A percentile compares a stretch with the other conserved stretches of the same genome.
Evolutionary conservation across 2,888 invertebrate species (phyloP).

Genomic region (Pasiphila rectangulata): DNA sequence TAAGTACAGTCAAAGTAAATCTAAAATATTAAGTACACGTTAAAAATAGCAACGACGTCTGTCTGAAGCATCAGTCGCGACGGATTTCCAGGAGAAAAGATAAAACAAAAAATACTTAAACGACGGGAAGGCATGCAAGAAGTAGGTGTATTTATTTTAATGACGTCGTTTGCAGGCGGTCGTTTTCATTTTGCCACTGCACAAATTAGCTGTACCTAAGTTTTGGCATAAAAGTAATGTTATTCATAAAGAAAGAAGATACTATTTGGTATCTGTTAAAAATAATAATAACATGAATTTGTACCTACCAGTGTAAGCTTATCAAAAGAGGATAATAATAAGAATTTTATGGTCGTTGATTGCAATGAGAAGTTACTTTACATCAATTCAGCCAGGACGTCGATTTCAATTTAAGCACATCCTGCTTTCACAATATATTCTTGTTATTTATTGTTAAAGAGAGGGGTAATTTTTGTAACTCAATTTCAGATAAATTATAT

Average conservation of each 20-base stretch:
- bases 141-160: background rate
- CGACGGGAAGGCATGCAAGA: constrained; percentile 3
- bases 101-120: constrained; percentile 60
- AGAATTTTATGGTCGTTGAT: constrained; percentile 55
- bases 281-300: no score
- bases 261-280: no score
- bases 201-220: background rate
- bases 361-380: constrained; percentile 73
- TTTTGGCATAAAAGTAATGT: no score
- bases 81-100: constrained; percentile 67
- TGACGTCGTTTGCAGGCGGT: background rate
- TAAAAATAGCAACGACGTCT: constrained; percentile 59
- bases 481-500: constrained; percentile 18
- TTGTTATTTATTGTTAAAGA: constrained; percentile 49
- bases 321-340: no score
- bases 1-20: no score
- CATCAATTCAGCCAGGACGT: constrained; percentile 69
- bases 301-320: no score
- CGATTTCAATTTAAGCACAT: constrained; percentile 77
- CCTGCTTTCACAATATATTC: constrained; percentile 72
- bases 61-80: constrained; percentile 49
- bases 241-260: no score
- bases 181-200: background rate
- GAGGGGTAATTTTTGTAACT: constrained; percentile 39
- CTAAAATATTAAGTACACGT: no score